These are phyloP conservation scores for Athene noctua DNA, from an alignment of 2,113 vertebrate genomes.

Conservation along the genomic window DNA sequence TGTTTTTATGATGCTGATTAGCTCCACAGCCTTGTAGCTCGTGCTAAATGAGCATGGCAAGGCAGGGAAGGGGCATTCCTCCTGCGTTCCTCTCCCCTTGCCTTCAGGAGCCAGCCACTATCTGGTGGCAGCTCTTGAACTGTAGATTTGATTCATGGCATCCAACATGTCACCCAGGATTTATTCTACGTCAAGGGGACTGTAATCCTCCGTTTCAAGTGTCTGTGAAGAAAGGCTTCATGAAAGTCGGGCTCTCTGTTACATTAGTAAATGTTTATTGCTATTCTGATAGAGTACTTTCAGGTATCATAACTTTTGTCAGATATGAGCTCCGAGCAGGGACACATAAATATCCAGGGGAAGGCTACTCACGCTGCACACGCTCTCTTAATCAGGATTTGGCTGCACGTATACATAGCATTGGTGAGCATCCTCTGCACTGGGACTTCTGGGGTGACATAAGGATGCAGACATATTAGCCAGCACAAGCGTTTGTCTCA, in stretches of 20 bases:
- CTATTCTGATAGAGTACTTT: conserved; percentile 21
- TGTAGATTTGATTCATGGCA: not conserved
- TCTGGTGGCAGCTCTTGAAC: not conserved
- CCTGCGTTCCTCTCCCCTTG: not conserved
- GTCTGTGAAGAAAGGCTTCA: conserved; percentile 13
- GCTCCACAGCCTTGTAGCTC: not conserved
- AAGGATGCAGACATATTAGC: not conserved
- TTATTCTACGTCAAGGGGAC: not conserved
- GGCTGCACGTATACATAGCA: not conserved
- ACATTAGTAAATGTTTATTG: conserved; percentile 12
- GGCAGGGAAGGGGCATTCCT: not conserved
- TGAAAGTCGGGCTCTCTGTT: not conserved
- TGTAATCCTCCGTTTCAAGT: conserved; percentile 21
- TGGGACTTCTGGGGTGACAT: not conserved
- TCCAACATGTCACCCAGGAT: not conserved
- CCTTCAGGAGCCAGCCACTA: not conserved
- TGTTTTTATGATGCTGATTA: not conserved
- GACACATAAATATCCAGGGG: conserved; percentile 23
- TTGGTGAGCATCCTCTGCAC: not conserved
- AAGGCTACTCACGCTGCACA: not conserved
- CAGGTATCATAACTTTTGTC: conserved; percentile 4
- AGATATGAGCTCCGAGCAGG: not conserved
- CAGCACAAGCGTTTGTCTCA: rapidly evolving
- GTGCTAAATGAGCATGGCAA: rapidly evolving
- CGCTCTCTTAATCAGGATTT: not conserved